Evolutionary conservation across 2,113 vertebrate genomes (phyloP).

Genomic region (Alligator mississippiensis): DNA sequence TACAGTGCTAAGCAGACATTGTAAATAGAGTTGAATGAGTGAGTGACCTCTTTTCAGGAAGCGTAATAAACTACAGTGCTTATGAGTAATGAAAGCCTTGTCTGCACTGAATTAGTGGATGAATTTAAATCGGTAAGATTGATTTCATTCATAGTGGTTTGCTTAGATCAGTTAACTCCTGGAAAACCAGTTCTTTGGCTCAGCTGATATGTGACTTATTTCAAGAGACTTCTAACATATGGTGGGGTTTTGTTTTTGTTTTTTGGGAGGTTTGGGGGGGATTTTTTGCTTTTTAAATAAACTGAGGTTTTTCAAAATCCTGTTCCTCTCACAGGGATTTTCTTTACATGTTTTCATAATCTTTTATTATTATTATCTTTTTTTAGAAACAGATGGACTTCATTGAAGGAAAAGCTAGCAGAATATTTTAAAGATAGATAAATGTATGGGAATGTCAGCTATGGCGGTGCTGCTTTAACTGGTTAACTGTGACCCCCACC

Average conservation of each 20-base stretch:
- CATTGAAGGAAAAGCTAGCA: not conserved
- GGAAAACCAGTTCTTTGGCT: not conserved
- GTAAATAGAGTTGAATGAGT: not conserved
- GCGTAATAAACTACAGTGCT: not conserved
- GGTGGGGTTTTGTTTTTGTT: too few species aligned
- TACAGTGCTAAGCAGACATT: not conserved
- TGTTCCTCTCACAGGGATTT: not conserved
- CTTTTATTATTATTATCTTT: not conserved
- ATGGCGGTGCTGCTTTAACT: not conserved
- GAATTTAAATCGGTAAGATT: not conserved
- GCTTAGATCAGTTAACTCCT: not conserved
- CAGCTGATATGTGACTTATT: not conserved
- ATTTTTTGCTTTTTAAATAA: not conserved
- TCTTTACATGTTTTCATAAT: not conserved
- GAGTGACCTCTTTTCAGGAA: accelerated
- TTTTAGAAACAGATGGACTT: not conserved
- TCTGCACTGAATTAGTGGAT: not conserved
- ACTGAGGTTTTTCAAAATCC: not conserved
- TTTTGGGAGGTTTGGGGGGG: too few species aligned
- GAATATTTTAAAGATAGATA: not conserved
- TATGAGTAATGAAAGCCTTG: not conserved
- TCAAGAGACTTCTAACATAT: not conserved
- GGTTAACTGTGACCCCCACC: not conserved
- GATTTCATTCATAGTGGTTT: not conserved
- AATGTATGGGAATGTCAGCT: not conserved